Evolutionary conservation across 2,888 invertebrate species (phyloP), one percentile per base, ranked within the genome.

Genomic region (Hartigia nigra): DNA sequence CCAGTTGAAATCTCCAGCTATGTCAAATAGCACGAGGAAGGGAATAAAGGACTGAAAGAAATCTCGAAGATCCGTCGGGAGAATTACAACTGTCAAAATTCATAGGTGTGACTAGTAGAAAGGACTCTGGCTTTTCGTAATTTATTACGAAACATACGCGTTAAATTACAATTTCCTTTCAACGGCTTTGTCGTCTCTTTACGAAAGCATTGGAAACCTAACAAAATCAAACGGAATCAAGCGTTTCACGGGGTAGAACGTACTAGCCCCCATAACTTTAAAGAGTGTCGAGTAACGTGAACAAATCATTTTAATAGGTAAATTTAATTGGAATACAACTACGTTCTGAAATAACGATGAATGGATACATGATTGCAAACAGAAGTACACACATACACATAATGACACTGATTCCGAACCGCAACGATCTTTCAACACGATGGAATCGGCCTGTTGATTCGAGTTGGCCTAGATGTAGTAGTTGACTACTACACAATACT

Each of bases 361-460:
- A 23, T 55, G 1, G 55, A 55, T 23, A 23, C 9, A 55, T 23
- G 23, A 55, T 55, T 55, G 55, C 55, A 9, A 23, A 23, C 9
- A 23, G 9, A 9, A 5, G 23, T 1, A 23, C 55, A 9, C 23
- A 23, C 55, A 9, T 23, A 23, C 23, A 9, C 55, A 0, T 55
- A 55, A 23, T 55, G 23, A 23, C 55, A 55, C 55, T 9, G 55
- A 55, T 55, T 55, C 55, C 9, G 55, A 55, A 23, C 55, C 55
- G 23, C 55, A 23, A 55, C 55, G 55, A 55, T 55, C 55, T 55
- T 23, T 55, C 55, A 23, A 5, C 55, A 9, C 55, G 31, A 34
- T 72, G 12, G 72, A 31, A 72, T 23, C 72, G 72, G 72, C 72
- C 72, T 72, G 72, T 72, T 72, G 72, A 72, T 72, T 72, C 72